Conservation (phyloP, 2,888 invertebrate species). For the Sarcophaga variegata region DNA sequence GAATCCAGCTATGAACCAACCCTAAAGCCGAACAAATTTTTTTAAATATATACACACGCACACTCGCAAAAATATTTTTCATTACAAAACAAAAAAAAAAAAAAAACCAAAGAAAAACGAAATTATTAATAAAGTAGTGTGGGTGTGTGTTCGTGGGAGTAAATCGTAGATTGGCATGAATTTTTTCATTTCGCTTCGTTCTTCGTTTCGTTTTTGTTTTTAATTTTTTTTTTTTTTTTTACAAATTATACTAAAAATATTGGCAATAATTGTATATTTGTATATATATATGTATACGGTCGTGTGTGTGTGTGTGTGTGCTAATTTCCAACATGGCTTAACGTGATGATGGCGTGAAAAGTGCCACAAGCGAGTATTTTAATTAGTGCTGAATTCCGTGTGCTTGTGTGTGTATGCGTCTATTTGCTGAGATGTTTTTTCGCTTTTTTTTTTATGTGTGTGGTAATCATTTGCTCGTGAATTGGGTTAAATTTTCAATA, state of each 20-base stretch:
- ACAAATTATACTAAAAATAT: slow-evolving; percentile 45
- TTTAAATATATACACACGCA: not conserved
- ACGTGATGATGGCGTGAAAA: slow-evolving; percentile 69
- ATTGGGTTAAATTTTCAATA: slow-evolving; percentile 64
- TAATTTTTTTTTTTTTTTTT: slow-evolving; percentile 40
- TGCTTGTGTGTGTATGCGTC: slow-evolving; percentile 1
- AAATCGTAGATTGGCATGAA: slow-evolving; percentile 44
- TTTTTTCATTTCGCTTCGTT: slow-evolving; percentile 14
- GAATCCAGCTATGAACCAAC: not conserved
- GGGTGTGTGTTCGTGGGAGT: slow-evolving; percentile 4
- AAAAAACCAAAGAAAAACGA: too few relatives aligned
- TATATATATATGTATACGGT: not conserved
- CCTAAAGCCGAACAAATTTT: not conserved
- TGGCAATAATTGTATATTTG: slow-evolving; percentile 35
- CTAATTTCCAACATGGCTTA: slow-evolving; percentile 66
- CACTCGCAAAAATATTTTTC: slow-evolving; percentile 4
- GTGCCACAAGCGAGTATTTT: slow-evolving; percentile 67
- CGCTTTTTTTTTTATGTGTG: slow-evolving; percentile 32
- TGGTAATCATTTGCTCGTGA: slow-evolving; percentile 65
- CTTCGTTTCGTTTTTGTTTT: not conserved
- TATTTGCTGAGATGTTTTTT: slow-evolving; percentile 25
- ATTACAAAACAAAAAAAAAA: too few relatives aligned
- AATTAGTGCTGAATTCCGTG: slow-evolving; percentile 62
- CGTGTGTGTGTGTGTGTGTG: slow-evolving; percentile 30
- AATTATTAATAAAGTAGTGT: slow-evolving; percentile 10